These are phyloP conservation scores for Pelosia muscerda DNA, from an alignment of 2,888 invertebrate genomes.

Conservation along the genomic window DNA sequence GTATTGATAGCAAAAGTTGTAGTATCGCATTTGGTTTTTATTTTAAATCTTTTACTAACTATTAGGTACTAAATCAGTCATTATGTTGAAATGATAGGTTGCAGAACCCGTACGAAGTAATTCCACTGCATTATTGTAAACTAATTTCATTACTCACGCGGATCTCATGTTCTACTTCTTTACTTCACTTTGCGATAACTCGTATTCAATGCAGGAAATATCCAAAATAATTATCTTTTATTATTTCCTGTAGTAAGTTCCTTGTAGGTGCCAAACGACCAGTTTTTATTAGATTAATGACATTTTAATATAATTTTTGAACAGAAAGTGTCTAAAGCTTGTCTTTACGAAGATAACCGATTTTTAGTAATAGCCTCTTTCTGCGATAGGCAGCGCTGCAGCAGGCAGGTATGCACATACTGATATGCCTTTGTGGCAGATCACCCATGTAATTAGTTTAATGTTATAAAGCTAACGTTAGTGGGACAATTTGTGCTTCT, in stretches of 20 bases:
- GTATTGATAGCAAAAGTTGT: not conserved
- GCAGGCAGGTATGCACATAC: not conserved
- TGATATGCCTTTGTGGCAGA: not conserved
- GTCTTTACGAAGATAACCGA: not conserved
- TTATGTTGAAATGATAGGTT: not conserved
- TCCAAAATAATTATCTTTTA: not conserved
- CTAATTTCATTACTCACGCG: conserved; percentile 9
- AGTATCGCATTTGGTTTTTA: not conserved
- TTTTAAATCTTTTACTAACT: not conserved
- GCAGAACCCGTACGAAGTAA: not conserved
- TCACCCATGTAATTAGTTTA: not conserved
- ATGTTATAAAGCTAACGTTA: not conserved
- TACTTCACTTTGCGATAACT: conserved; percentile 10
- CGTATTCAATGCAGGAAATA: conserved; percentile 4
- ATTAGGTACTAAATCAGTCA: not conserved
- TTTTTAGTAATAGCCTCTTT: too few relatives aligned
- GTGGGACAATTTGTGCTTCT: not conserved
- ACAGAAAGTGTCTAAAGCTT: not conserved
- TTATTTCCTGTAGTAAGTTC: conserved; percentile 3
- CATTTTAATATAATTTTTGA: not conserved
- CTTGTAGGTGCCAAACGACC: not conserved
- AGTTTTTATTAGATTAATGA: not conserved
- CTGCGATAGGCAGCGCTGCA: too few relatives aligned
- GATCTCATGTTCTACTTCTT: conserved; percentile 16
- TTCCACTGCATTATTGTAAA: not conserved